Evolutionary conservation across 2,888 invertebrate genomes (phyloP), one percentile per base, ranked within the genome.

Genomic region (Yponomeuta cagnagella): DNA sequence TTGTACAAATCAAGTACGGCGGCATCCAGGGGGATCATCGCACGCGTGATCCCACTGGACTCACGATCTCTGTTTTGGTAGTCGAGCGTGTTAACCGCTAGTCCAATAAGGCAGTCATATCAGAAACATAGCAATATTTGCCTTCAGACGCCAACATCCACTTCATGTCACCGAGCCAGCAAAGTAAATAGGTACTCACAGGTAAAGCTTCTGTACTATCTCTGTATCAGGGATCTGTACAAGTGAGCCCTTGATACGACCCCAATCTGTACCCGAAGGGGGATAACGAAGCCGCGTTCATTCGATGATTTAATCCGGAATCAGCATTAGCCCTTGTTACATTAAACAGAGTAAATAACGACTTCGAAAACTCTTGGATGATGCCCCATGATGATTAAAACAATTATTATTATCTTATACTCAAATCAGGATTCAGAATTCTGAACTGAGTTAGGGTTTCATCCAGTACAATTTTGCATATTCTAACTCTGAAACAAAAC

Each of bases 301-400:
- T 58, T 58, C 52, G 52, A 58, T 58, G 52, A 58, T 58, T 58
- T 58, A 58, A 58, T 58, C 52, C 15, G 52, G 52, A 58, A 58
- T 58, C 15, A 58, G 52, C 52, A 58, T 58, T 58, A 58, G 12
- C 52, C 52, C 52, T 58, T 15, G 52, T 58, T 58, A 58, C 52
- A 58, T 15, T 15, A 52, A 58, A 58, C 15, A 43, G 15, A 15
- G 52, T 15, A 58, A 15, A 58, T 58, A 58, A 58, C 52, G 52
- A 58, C 12, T 12, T 58, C 52, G 3, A 9, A 58, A 58, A 9
- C 52, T 15, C 52, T 58, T 58, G 15, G 52, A 58, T 5, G 52
- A 15, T 15, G 52, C 15, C 52, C 52, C 52, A 15, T 15, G 52
- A 15, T 52, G 52, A 52, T 15, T 10, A 15, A 52, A 52, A 52